A percentile compares a stretch with the other conserved stretches of the same genome.
Conservation (phyloP, 2,888 invertebrate genomes). For the Agelastica alni region DNA sequence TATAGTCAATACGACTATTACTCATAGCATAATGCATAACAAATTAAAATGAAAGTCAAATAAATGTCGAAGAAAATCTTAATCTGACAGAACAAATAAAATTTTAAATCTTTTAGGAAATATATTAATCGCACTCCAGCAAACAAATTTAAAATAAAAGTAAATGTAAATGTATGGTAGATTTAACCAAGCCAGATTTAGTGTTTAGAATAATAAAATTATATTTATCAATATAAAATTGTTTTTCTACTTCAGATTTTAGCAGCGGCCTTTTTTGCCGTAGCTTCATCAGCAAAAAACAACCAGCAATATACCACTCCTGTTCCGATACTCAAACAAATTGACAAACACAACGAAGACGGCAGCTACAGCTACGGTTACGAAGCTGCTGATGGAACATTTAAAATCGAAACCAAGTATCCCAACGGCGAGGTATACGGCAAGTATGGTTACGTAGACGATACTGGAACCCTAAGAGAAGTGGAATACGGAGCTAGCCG, state of each 20-base stretch:
- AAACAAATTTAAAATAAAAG: no score
- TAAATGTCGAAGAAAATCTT: no score
- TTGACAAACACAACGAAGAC: constrained; percentile 84
- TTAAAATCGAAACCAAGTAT: constrained; percentile 87
- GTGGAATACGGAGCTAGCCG: constrained; percentile 84
- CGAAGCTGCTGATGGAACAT: constrained; percentile 84
- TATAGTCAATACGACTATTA: no score
- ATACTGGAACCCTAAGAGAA: constrained; percentile 73
- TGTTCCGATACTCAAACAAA: constrained; percentile 80
- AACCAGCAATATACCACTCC: constrained; percentile 71
- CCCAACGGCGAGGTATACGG: constrained; percentile 83
- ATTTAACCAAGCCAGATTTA: no score
- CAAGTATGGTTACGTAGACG: constrained; percentile 89
- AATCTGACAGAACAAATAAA: no score
- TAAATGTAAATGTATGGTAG: no score
- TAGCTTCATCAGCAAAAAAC: constrained; percentile 47
- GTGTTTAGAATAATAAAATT: no score
- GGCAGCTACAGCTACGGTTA: constrained; percentile 89
- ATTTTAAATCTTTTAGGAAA: no score
- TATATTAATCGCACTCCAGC: no score
- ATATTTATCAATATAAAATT: no score
- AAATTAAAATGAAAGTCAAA: no score
- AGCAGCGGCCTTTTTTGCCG: constrained; percentile 46
- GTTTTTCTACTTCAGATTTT: constrained; percentile 48
- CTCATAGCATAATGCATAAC: no score